Conservation (phyloP, 2,888 invertebrate species). For the Brachynemurus nebulosus region DNA sequence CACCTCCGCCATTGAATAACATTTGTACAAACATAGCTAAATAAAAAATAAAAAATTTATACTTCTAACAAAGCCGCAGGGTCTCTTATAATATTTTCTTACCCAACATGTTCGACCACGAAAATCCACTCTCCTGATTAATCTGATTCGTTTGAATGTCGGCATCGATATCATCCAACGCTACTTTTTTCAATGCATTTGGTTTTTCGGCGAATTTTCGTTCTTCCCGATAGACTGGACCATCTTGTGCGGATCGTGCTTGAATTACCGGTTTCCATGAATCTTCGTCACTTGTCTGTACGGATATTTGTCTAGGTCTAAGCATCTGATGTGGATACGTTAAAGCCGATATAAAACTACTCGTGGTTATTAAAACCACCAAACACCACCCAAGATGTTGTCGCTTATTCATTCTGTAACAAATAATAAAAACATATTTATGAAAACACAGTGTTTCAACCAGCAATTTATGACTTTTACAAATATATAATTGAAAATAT, state of each 20-base stretch:
- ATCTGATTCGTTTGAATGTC: constrained; percentile 71
- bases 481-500: no score
- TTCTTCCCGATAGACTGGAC: constrained; percentile 38
- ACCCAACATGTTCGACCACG: constrained; percentile 79
- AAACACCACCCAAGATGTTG: constrained; percentile 57
- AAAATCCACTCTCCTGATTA: constrained; percentile 56
- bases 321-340: constrained; percentile 46
- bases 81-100: constrained; percentile 20
- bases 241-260: constrained; percentile 24
- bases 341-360: constrained; percentile 49
- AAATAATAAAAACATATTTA: constrained; percentile 8
- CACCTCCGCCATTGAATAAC: constrained; percentile 55
- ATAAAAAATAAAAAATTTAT: constrained; percentile 16
- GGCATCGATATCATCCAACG: constrained; percentile 57
- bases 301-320: constrained; percentile 2
- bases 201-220: constrained; percentile 82
- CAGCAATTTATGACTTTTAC: no score
- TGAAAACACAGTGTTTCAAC: no score
- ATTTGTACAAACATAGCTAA: constrained; percentile 71
- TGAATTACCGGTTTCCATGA: constrained; percentile 5
- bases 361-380: constrained; percentile 36
- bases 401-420: constrained; percentile 44
- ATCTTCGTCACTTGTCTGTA: constrained; percentile 11
- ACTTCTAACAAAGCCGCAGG: background rate
- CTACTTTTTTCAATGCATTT: constrained; percentile 78